Evolutionary conservation across 2,113 vertebrate species (phyloP).

Genomic region (Gorsachius goisagi): DNA sequence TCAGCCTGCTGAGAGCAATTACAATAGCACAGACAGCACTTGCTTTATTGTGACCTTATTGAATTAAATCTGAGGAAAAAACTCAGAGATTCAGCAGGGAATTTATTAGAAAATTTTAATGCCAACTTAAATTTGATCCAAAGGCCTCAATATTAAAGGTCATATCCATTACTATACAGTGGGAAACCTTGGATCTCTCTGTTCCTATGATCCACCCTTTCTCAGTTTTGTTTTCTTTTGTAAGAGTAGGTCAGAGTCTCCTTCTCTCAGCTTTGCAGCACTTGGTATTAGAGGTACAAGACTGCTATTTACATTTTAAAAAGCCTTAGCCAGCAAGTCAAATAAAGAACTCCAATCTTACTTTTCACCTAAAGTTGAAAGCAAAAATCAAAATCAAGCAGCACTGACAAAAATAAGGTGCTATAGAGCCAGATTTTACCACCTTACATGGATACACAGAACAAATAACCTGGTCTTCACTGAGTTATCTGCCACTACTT

Average conservation of each 20-base stretch:
- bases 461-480: background rate
- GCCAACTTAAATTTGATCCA: slow-evolving; percentile 64
- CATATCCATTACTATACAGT: slow-evolving; percentile 49
- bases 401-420: background rate
- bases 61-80: slow-evolving; percentile 59
- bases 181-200: slow-evolving; percentile 31
- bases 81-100: slow-evolving; percentile 55
- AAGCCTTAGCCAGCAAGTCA: background rate
- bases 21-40: slow-evolving; percentile 61
- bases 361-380: background rate
- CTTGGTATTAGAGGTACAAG: background rate
- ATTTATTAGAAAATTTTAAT: slow-evolving; percentile 73
- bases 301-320: slow-evolving; percentile 23
- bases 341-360: background rate
- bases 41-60: slow-evolving; percentile 69
- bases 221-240: background rate
- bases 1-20: slow-evolving; percentile 71
- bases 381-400: background rate
- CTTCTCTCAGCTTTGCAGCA: background rate
- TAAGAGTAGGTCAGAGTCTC: slow-evolving; percentile 27
- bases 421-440: background rate
- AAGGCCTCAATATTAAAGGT: slow-evolving; percentile 68
- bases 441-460: fast-evolving
- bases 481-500: background rate
- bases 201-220: background rate